Percentiles rank a stretch among this genome's conserved stretches.
Evolutionary conservation across 2,888 invertebrate species (phyloP).

Genomic region (Lochmaea capreae): DNA sequence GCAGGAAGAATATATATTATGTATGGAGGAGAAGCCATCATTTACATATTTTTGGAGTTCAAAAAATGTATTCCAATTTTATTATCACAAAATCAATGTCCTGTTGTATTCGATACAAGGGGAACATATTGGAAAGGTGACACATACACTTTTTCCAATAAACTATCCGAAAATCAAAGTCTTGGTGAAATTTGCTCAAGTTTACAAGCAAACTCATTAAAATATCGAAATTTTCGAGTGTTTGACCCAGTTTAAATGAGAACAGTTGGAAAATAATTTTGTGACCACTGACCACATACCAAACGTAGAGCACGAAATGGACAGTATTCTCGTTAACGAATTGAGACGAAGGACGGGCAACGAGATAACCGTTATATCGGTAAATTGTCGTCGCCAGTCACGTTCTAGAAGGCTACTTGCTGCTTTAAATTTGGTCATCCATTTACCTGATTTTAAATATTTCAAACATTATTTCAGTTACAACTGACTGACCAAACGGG

Average conservation of each 20-base stretch:
- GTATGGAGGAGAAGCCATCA: too few species aligned
- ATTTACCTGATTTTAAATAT: slow-evolving; percentile 5
- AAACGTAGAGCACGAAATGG: slow-evolving; percentile 5
- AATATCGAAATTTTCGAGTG: neutral
- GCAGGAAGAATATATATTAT: too few species aligned
- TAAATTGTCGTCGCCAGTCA: slow-evolving; percentile 15
- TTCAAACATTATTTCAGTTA: neutral
- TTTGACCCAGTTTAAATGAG: slow-evolving; percentile 1
- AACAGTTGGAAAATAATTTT: neutral
- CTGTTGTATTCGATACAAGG: too few species aligned
- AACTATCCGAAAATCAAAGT: neutral
- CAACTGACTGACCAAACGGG: neutral
- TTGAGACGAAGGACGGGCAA: slow-evolving; percentile 10
- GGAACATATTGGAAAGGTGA: too few species aligned
- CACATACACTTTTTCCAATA: too few species aligned
- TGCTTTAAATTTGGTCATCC: slow-evolving; percentile 2
- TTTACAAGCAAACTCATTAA: neutral
- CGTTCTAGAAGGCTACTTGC: slow-evolving; percentile 9
- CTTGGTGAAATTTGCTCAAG: neutral
- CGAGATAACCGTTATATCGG: slow-evolving; percentile 12
- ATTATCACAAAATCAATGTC: too few species aligned
- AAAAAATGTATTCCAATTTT: too few species aligned
- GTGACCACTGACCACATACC: neutral
- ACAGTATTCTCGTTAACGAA: slow-evolving; percentile 8
- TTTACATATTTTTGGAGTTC: too few species aligned